phyloP scores from a whole-genome alignment of 53 echinoderm and acorn worm genomes.

The Paelopatides confundens region DNA sequence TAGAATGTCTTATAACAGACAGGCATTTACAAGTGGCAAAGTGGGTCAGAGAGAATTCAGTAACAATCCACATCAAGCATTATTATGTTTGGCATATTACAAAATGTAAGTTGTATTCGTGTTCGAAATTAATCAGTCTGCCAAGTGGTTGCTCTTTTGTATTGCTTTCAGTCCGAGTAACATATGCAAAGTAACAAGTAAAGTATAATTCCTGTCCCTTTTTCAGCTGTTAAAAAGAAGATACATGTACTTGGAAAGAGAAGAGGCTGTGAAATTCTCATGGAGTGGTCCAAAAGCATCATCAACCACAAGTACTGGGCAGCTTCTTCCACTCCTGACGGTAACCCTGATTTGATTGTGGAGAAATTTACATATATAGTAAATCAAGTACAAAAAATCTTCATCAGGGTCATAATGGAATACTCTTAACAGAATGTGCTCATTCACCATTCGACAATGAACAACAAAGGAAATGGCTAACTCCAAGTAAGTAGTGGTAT shows the following conservation, averaged over 20 bases:
- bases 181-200: too few relatives aligned
- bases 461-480: neutral
- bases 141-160: neutral
- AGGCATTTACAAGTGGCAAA: constrained; percentile 69
- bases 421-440: neutral
- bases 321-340: constrained; percentile 35
- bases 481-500: neutral
- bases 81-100: constrained; percentile 77
- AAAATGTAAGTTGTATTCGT: constrained; percentile 50
- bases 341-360: constrained; percentile 5
- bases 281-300: constrained; percentile 37
- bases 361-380: constrained; percentile 35
- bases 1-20: constrained; percentile 68
- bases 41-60: constrained; percentile 51
- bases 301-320: constrained; percentile 43
- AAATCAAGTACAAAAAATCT: constrained; percentile 41
- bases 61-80: constrained; percentile 36
- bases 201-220: neutral
- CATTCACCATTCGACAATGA: neutral
- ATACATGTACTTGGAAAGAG: constrained; percentile 39
- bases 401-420: neutral
- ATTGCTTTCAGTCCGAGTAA: neutral
- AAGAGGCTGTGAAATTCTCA: constrained; percentile 17
- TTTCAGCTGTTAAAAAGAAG: constrained; percentile 52
- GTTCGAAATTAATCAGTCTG: too few relatives aligned